These are phyloP conservation scores for Homarus gammarus DNA, from an alignment of 2,888 invertebrate species.

Conservation along the genomic window DNA sequence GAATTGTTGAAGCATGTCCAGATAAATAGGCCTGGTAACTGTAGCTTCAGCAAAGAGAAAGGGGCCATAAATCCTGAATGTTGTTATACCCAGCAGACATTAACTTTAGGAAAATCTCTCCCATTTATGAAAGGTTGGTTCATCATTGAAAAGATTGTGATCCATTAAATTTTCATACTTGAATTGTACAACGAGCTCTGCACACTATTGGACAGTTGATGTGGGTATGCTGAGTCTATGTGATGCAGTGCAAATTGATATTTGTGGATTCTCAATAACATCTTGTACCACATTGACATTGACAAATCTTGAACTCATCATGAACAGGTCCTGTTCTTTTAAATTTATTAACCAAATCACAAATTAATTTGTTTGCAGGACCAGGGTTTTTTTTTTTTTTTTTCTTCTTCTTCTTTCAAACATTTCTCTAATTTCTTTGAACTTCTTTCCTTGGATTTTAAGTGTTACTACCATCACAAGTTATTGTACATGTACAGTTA, in stretches of 20 bases:
- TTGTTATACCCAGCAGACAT: neutral
- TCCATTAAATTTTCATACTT: neutral
- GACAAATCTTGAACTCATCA: neutral
- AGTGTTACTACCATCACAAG: neutral
- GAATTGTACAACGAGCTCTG: neutral
- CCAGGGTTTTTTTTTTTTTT: no score
- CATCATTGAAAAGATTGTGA: neutral
- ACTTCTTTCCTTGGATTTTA: neutral
- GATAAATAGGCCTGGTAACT: slow-evolving; percentile 10
- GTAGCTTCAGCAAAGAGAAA: neutral
- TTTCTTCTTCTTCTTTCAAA: neutral
- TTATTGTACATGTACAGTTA: neutral
- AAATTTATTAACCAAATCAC: neutral
- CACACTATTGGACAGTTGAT: neutral
- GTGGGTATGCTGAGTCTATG: neutral
- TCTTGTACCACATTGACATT: neutral
- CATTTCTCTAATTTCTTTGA: neutral
- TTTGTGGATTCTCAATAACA: neutral
- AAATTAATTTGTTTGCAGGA: neutral
- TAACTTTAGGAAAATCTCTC: neutral
- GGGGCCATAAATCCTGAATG: neutral
- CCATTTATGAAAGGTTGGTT: neutral
- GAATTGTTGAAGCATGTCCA: neutral
- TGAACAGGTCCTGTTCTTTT: neutral
- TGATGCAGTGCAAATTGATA: neutral